Evolutionary conservation across 2,888 invertebrate genomes (phyloP).

Genomic region (Formica aserva): DNA sequence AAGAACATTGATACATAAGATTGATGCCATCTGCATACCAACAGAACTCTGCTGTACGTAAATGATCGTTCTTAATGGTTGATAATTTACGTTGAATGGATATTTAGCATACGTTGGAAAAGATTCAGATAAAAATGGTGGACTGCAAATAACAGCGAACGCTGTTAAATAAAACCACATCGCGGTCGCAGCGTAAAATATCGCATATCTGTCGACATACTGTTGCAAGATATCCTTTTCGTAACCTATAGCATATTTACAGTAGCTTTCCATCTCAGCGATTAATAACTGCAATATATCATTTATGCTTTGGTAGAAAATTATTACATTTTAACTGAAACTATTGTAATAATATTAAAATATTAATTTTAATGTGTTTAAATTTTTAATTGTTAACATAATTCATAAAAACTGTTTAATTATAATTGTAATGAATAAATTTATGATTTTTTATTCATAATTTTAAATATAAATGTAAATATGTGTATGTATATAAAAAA

Average conservation of each 20-base stretch:
- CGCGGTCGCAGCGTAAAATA: constrained; percentile 67
- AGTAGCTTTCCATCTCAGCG: constrained; percentile 1
- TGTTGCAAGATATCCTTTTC: constrained; percentile 71
- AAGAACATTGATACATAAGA: constrained; percentile 71
- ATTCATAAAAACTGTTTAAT: background rate
- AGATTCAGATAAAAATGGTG: constrained; percentile 66
- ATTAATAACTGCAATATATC: background rate
- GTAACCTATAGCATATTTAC: constrained; percentile 18
- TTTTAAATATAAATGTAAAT: background rate
- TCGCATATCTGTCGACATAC: constrained; percentile 72
- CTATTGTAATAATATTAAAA: background rate
- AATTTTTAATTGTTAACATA: background rate
- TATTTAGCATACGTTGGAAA: constrained; percentile 78
- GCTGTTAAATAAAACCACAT: constrained; percentile 68
- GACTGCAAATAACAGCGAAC: constrained; percentile 67
- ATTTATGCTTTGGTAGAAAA: background rate
- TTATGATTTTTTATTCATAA: background rate
- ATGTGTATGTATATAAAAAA: background rate
- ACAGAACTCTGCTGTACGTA: constrained; percentile 72
- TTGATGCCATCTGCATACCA: constrained; percentile 68
- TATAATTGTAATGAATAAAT: background rate
- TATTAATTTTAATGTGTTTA: background rate
- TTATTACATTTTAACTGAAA: background rate
- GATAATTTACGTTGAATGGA: constrained; percentile 73
- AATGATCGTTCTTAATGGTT: constrained; percentile 54